phyloP scores from a whole-genome alignment of 2,797 vertebrate species.

The Choloepus didactylus region DNA sequence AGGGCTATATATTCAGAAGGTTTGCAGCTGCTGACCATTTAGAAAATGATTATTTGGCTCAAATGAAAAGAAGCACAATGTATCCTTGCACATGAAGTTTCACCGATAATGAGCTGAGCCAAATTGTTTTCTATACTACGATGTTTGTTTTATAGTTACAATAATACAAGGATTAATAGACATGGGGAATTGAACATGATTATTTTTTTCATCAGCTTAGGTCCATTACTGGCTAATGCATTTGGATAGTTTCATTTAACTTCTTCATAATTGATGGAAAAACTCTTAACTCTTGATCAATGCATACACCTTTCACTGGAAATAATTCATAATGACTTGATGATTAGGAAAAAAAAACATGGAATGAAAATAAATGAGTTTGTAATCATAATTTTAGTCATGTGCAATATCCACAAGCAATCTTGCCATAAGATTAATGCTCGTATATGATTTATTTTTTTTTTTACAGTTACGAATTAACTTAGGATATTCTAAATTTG shows the following conservation, averaged over 20 bases:
- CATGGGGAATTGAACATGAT: background rate
- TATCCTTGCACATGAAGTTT: background rate
- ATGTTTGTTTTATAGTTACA: background rate
- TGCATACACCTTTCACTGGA: background rate
- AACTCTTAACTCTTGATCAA: background rate
- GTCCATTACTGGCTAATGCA: background rate
- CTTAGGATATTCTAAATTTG: background rate
- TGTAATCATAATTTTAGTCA: background rate
- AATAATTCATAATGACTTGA: conserved; percentile 31
- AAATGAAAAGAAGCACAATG: background rate
- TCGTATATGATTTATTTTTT: background rate
- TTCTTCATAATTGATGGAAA: background rate
- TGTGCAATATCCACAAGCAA: background rate
- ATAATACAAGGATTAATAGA: background rate
- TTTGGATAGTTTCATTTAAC: background rate
- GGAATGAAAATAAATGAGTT: background rate
- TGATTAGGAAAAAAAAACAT: background rate
- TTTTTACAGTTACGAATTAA: background rate
- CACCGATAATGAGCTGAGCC: background rate
- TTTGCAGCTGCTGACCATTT: conserved; percentile 44
- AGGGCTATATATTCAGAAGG: background rate
- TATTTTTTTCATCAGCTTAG: background rate
- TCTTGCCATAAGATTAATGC: background rate
- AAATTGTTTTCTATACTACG: background rate
- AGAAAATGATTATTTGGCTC: conserved; percentile 28